Evolutionary conservation across 2,113 vertebrate genomes (phyloP), one percentile per base, ranked within the genome.

Genomic region (Accipiter virgatus): DNA sequence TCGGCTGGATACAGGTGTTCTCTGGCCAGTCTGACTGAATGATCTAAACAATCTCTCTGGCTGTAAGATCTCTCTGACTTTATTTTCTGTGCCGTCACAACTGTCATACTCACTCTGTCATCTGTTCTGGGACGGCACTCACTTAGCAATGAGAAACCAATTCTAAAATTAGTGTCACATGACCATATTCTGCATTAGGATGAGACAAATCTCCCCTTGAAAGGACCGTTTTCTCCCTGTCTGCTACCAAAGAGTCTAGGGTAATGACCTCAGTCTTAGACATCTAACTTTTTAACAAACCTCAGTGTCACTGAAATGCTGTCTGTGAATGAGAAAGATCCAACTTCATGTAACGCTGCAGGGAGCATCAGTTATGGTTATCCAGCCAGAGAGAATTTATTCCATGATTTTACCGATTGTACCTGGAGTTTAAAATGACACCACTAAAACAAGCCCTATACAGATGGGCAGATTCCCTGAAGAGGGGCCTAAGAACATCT

Each of bases 11-110:
- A 56, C 50, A 88, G 65, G n/a, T 82, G 56, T 85, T 87, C 50
- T 55, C 84, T 72, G 67, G 43, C 52, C 29, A 58, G 80, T 58
- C 52, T 72, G 52, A 38, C 45, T 78, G 56, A 85, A 47, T 48
- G n/a, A 48, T 63, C 71, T 34, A 38, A 87, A 48, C 52, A 38
- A 2, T 42, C 25, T 45, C 47, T 63, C 47, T 91, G 92, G 21
- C 53, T 75, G 14, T 40, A 67, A 68, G 38, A 72, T 27, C 32
- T 53, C 58, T 50, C 71, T 3, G 11, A 26, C 67, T 80, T 83
- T 72, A 59, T 67, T 86, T 94, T n/a, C 67, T 80, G 56, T 83
- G 47, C 62, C n/a, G 45, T 63, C 84, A 83, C 72, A 91, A 34
- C 72, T 89, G 81, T 65, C n/a, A 22, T 23, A 31, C 22, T 90